These are phyloP conservation scores for Neoascia interrupta DNA, from an alignment of 2,888 invertebrate genomes.

Conservation along the genomic window DNA sequence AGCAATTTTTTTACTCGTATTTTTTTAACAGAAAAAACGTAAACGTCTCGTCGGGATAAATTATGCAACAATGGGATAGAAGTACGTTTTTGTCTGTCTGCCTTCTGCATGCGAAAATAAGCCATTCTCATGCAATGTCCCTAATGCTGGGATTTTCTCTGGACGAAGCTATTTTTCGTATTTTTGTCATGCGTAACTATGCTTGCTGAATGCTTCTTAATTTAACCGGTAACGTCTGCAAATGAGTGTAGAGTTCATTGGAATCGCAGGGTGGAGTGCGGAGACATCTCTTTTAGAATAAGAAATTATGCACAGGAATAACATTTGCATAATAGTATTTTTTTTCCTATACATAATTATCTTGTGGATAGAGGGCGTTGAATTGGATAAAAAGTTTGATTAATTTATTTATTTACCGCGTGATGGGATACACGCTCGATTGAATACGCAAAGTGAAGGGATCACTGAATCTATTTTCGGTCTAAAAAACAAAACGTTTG, in stretches of 20 bases:
- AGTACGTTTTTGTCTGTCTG: not conserved
- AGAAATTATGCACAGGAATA: too few relatives aligned
- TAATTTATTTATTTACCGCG: too few relatives aligned
- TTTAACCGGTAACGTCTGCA: slow-evolving; percentile 43
- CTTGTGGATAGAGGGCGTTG: too few relatives aligned
- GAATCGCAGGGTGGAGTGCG: slow-evolving; percentile 59
- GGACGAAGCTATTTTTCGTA: slow-evolving; percentile 35
- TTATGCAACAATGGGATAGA: slow-evolving; percentile 40
- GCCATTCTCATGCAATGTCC: slow-evolving; percentile 43
- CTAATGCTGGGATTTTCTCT: slow-evolving; percentile 4
- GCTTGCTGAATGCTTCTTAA: slow-evolving; percentile 24
- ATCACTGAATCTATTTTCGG: too few relatives aligned
- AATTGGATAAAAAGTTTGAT: too few relatives aligned
- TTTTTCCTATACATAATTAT: too few relatives aligned
- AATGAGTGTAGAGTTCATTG: slow-evolving; percentile 29
- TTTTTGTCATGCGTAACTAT: slow-evolving; percentile 48
- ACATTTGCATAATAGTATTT: too few relatives aligned
- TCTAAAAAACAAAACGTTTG: too few relatives aligned
- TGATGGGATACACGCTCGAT: too few relatives aligned
- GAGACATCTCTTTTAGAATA: slow-evolving; percentile 3
- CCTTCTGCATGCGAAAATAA: slow-evolving; percentile 44
- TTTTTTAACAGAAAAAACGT: too few relatives aligned
- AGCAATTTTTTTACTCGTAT: too few relatives aligned
- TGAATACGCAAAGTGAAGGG: too few relatives aligned
- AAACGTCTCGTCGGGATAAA: slow-evolving; percentile 9